A percentile compares a stretch with the other conserved stretches of the same genome.
phyloP scores from a whole-genome alignment of 37 sponge, comb jelly and placozoan genomes.

The Bolinopsis microptera region DNA sequence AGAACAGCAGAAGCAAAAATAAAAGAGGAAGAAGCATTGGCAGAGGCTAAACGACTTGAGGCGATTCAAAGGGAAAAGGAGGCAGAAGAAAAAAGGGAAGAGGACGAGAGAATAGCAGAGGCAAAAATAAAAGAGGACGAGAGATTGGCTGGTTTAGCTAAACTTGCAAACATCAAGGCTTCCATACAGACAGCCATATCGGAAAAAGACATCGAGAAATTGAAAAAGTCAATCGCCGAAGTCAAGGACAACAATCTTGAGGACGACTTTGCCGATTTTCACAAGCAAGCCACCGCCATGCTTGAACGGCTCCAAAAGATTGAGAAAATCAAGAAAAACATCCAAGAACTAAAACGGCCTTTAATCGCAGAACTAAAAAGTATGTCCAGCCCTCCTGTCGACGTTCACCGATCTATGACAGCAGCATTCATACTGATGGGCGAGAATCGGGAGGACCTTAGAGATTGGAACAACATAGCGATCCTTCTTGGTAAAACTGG shows the following conservation, averaged over 20 bases:
- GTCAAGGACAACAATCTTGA: neutral
- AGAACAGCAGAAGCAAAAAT: too few species aligned
- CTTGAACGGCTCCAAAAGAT: conserved; percentile 50
- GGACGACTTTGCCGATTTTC: neutral
- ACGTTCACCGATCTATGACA: conserved; percentile 26
- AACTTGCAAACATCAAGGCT: neutral
- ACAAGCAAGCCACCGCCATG: conserved; percentile 14
- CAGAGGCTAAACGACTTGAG: too few species aligned
- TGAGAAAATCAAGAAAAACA: conserved; percentile 51
- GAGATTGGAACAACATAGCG: conserved; percentile 59
- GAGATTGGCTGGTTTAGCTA: neutral
- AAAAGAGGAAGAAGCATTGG: too few species aligned
- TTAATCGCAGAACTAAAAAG: conserved; percentile 61
- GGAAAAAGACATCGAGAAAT: conserved; percentile 5
- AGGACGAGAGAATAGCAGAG: neutral
- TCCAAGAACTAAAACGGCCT: conserved; percentile 52
- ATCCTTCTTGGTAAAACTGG: conserved; percentile 53
- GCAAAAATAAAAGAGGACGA: conserved; percentile 8
- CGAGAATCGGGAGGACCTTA: neutral
- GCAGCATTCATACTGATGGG: conserved; percentile 33
- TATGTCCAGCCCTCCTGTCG: conserved; percentile 20
- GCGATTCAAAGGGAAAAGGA: neutral
- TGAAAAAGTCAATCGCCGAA: neutral
- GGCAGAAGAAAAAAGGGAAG: neutral
- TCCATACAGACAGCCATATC: neutral